Base-by-base conservation (phyloP, 2,797 vertebrate genomes). In the Vultur gryphus region DNA sequence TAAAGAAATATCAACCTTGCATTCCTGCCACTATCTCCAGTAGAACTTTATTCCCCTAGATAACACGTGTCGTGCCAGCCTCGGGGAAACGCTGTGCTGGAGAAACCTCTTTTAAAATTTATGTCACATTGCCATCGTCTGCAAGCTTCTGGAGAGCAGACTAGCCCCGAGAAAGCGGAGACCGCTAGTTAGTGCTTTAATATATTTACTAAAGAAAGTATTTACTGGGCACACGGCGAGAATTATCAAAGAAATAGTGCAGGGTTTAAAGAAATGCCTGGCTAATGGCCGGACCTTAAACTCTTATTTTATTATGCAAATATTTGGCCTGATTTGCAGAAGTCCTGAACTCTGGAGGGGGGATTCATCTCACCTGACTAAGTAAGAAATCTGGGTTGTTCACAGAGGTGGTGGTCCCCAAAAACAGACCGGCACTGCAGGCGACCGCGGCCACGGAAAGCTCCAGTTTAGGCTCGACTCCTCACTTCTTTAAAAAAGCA, bases 1-100 rank as follows among this genome's bases (percentile, higher is more conserved):
- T 95, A 97, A 94, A 96, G 89, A 89, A 96, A 93, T 89, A 84
- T 46, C 89, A 93, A 78, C 88, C 82, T 95, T 89, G 79, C 90
- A 61, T 89, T 83, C 57, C 90, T 93, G 86, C 77, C 94, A 65
- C 91, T 87, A 9, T 77, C 89, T 80, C 84, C 82, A 73, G 90
- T n/a, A 92, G 86, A 59, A 73, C 73, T 94, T 87, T 78, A 76
- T 92, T 89, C 85, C 87, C 26, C 37, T 35, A 84, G 73, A 88
- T 84, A 78, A 83, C 85, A 39, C 29, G 6, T 71, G 69, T 52
- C 2, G 1, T 81, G 82, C 44, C 93, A 78, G 81, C 84, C 89
- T 67, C 1, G 0, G 76, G 93, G 86, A 82, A 84, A 76, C 0
- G 25, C 62, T 54, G 33, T 24, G 66, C 84, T 5, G 25, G 72